Evolutionary conservation across 2,113 vertebrate genomes (phyloP).

Genomic region (Neodontobutis hainanensis): DNA sequence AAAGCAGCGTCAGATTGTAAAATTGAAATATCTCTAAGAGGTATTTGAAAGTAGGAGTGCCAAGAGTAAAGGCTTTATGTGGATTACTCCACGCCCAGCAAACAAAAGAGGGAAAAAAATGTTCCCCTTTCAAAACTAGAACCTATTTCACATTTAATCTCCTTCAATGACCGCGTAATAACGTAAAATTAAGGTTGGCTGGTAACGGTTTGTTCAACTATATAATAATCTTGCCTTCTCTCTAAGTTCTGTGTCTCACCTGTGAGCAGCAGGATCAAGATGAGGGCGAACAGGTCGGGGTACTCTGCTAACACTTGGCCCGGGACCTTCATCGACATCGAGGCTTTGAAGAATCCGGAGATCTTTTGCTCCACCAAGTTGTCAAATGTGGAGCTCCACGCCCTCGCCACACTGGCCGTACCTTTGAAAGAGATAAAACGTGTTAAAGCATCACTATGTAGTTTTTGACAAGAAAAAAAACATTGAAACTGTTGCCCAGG

Average conservation of each 20-base stretch:
- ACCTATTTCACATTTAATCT: background rate
- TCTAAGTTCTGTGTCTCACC: constrained; percentile 75
- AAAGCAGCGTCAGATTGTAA: background rate
- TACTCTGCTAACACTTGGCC: constrained; percentile 83
- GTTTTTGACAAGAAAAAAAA: background rate
- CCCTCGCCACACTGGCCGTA: constrained; percentile 92
- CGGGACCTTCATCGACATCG: constrained; percentile 79
- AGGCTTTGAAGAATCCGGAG: constrained; percentile 82
- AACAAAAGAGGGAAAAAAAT: too few relatives aligned
- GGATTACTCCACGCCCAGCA: too few relatives aligned
- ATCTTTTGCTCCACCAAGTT: constrained; percentile 91
- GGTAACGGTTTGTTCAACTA: too few relatives aligned
- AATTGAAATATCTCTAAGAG: background rate
- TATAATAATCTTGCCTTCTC: too few relatives aligned
- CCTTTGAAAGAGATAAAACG: constrained; percentile 64
- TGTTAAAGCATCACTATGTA: too few relatives aligned
- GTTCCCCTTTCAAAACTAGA: too few relatives aligned
- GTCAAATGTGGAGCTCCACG: constrained; percentile 95
- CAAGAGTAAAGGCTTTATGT: background rate
- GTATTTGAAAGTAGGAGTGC: background rate
- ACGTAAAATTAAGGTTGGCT: too few relatives aligned
- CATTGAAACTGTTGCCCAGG: too few relatives aligned
- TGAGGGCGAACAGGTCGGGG: constrained; percentile 90
- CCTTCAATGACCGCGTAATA: too few relatives aligned
- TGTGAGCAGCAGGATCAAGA: constrained; percentile 87